Evolutionary conservation across 35 echinoderm and acorn worm genomes (phyloP), one percentile per base, ranked within the genome.

Genomic region (Strongylocentrotus purpuratus): DNA sequence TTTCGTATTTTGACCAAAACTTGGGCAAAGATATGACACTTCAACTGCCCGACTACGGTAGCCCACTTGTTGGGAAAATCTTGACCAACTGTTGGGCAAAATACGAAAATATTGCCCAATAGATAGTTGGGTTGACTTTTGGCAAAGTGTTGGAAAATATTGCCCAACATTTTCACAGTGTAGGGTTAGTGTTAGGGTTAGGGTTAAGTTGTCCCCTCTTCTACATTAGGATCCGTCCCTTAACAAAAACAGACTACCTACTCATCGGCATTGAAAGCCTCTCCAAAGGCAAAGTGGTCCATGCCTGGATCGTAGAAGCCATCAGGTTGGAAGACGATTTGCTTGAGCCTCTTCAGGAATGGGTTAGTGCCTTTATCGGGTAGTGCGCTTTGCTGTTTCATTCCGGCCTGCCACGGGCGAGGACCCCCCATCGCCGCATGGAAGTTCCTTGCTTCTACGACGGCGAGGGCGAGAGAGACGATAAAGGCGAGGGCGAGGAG

Each of bases 391-490:
- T 88, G 87, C 31, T 35, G 32, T 22, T 46, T 88, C 4, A 35
- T 28, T 33, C 87, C 87, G 0, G 87, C 87, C 8, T 25, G 9
- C 32, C 87, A 33, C 7, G 87, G 87, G 31, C 87, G 87, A 2
- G 28, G 87, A 46, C 15, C 87, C 17, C 87, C 87, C 7, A 88
- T n/a, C 32, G 18, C 85, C 28, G 87, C 87, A 33, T 88, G 87
- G 87, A 88, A 88, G 28, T 88, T 88, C 87, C 87, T 88, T 33
- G 87, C 87, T 33, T 88, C 87, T 11, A 88, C 87, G 32, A 88
- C 32, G 9, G 87, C 13, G 87, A 88, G 32, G 87, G 87, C 87
- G 87, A 88, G 32, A 22, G 87, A 88, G 31, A 88, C 87, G 87
- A 88, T 88, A 32, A 88, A 12, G 45, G 87, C 87, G 87, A 88